A percentile compares a stretch with the other conserved stretches of the same genome.
Conservation (phyloP, 1,140 invertebrate genomes). For the Zaprionus davidi region DNA sequence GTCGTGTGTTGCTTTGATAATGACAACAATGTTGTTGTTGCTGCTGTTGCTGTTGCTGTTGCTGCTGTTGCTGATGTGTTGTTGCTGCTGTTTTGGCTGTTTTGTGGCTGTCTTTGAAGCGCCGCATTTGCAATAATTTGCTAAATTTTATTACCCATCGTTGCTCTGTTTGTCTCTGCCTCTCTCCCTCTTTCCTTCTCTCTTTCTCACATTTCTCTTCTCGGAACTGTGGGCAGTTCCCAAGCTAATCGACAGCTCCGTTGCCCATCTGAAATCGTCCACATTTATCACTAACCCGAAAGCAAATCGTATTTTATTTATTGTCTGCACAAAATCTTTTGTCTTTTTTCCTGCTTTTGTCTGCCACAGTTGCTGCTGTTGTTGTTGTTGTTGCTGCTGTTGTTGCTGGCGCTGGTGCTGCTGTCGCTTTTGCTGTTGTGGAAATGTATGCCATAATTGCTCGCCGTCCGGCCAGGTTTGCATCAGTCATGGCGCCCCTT, state of each 20-base stretch:
- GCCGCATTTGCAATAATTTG: constrained; percentile 71
- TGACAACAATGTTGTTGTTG: constrained; percentile 31
- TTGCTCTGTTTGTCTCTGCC: constrained; percentile 27
- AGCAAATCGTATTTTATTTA: constrained; percentile 76
- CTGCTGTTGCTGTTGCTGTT: constrained; percentile 23
- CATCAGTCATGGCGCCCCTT: constrained; percentile 34
- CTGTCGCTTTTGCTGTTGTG: constrained; percentile 5
- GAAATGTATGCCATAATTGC: constrained; percentile 51
- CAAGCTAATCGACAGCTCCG: constrained; percentile 6
- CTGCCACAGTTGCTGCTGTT: constrained; percentile 4
- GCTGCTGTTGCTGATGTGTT: constrained; percentile 22
- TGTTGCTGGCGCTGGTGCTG: not conserved
- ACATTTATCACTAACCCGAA: constrained; percentile 42
- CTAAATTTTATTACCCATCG: constrained; percentile 68
- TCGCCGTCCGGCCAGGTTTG: constrained; percentile 31
- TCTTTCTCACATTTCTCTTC: constrained; percentile 3
- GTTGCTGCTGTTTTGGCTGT: constrained; percentile 22
- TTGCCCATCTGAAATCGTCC: constrained; percentile 1
- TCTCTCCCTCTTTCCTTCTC: constrained; percentile 10
- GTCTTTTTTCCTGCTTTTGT: constrained; percentile 6
- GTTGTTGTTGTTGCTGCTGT: not conserved
- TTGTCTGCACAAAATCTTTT: constrained; percentile 48
- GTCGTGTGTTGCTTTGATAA: constrained; percentile 69
- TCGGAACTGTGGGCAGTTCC: constrained; percentile 19
- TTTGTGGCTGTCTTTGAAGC: constrained; percentile 60